These are phyloP conservation scores for Aspiorhynchus laticeps DNA, from an alignment of 2,113 vertebrate genomes.

Conservation along the genomic window DNA sequence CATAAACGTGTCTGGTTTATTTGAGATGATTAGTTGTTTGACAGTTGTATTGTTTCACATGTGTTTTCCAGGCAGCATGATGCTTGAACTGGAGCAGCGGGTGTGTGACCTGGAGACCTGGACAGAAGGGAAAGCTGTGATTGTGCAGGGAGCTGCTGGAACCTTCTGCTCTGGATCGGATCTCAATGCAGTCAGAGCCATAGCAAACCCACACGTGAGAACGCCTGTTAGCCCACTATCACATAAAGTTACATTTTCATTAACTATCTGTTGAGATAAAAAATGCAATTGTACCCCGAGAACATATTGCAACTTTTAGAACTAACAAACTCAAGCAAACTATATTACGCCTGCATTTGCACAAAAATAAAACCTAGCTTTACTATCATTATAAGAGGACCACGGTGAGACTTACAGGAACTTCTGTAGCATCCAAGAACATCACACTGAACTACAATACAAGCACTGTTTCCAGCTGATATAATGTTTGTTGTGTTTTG, in stretches of 20 bases:
- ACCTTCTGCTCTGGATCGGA: constrained; percentile 96
- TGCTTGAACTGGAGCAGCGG: constrained; percentile 87
- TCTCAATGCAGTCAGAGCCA: constrained; percentile 84
- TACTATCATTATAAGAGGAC: neutral
- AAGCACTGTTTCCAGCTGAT: neutral
- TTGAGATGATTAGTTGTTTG: too few relatives aligned
- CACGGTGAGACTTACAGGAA: neutral
- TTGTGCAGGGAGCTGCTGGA: constrained; percentile 84
- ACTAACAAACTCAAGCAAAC: neutral
- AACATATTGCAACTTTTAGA: neutral
- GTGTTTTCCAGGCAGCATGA: constrained; percentile 86
- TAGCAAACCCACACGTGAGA: constrained; percentile 83
- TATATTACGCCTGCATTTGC: too few relatives aligned
- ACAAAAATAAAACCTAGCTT: neutral
- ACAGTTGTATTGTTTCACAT: too few relatives aligned
- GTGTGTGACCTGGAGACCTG: constrained; percentile 89
- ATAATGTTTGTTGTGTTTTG: neutral
- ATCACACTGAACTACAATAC: neutral
- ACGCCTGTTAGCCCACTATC: neutral
- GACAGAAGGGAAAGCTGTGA: constrained; percentile 91
- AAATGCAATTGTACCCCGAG: neutral
- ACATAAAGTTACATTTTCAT: neutral
- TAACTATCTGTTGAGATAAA: neutral
- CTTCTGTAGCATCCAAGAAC: neutral
- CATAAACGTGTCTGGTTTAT: too few relatives aligned